phyloP scores from a whole-genome alignment of 2,888 invertebrate species.

The Hofmannophila pseudospretella region DNA sequence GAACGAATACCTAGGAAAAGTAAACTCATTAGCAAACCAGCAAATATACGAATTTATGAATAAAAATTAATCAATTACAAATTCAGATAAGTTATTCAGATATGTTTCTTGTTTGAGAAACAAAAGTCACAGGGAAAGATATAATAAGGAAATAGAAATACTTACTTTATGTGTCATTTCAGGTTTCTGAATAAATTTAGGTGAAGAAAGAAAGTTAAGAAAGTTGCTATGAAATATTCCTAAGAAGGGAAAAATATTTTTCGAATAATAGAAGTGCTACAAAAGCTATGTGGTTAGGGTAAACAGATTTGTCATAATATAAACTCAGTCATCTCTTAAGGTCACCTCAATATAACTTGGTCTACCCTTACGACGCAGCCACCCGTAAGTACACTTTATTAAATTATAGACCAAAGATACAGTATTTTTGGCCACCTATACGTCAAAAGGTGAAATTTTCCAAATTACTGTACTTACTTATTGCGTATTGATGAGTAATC shows the following conservation, averaged over 20 bases:
- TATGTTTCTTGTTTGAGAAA: slow-evolving; percentile 3
- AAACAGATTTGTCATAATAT: slow-evolving; percentile 48
- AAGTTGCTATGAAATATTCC: slow-evolving; percentile 10
- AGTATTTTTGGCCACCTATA: no score
- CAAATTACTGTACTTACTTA: no score
- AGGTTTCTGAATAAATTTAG: no score
- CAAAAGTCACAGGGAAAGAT: no score
- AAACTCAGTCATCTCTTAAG: slow-evolving; percentile 18
- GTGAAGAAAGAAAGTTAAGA: no score
- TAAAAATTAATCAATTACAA: slow-evolving; percentile 11
- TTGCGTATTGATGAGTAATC: no score
- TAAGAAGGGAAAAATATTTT: slow-evolving; percentile 6
- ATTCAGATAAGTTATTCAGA: slow-evolving; percentile 10
- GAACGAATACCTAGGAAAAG: no score
- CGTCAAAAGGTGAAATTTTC: no score
- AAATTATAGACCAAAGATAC: not conserved
- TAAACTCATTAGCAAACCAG: no score
- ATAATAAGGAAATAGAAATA: no score
- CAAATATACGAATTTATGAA: slow-evolving; percentile 7
- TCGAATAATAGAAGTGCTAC: slow-evolving; percentile 9
- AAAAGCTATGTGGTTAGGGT: slow-evolving; percentile 21
- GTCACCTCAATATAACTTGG: not conserved
- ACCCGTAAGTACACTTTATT: not conserved
- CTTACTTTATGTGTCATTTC: no score
- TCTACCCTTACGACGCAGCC: not conserved